Conservation (phyloP, 2,888 invertebrate species). For the Exocentrus adspersus region DNA sequence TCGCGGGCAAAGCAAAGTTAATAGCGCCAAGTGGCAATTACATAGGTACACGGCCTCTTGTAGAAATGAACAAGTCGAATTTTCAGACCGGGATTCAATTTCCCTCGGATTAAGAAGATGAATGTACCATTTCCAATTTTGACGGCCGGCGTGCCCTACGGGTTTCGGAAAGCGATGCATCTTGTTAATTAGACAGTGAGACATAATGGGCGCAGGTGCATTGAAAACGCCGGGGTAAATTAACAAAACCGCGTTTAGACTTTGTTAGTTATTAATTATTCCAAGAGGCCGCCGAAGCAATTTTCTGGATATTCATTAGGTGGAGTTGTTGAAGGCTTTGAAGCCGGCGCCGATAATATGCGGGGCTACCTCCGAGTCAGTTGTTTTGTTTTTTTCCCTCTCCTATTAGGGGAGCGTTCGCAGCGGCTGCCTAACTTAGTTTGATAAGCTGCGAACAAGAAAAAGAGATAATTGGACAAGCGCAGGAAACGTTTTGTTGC, state of each 20-base stretch:
- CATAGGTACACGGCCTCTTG: neutral
- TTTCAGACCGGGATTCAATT: too few relatives aligned
- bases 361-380: too few relatives aligned
- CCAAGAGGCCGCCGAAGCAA: neutral
- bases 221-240: neutral
- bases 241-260: neutral
- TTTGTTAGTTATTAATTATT: conserved; percentile 1
- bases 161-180: neutral
- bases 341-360: neutral
- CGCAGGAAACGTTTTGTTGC: too few relatives aligned
- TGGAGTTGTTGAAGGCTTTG: neutral
- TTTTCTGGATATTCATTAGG: neutral
- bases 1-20: conserved; percentile 45
- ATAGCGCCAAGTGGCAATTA: conserved; percentile 49
- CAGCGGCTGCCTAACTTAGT: too few relatives aligned
- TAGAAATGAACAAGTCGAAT: too few relatives aligned
- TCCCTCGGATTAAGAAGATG: neutral
- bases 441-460: too few relatives aligned
- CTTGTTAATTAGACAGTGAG: neutral
- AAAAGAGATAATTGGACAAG: too few relatives aligned
- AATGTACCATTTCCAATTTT: neutral
- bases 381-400: too few relatives aligned
- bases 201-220: conserved; percentile 4
- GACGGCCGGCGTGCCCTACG: neutral
- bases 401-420: too few relatives aligned